These are phyloP conservation scores for Polyodon spathula DNA, from an alignment of 2,113 vertebrate genomes.

Conservation along the genomic window DNA sequence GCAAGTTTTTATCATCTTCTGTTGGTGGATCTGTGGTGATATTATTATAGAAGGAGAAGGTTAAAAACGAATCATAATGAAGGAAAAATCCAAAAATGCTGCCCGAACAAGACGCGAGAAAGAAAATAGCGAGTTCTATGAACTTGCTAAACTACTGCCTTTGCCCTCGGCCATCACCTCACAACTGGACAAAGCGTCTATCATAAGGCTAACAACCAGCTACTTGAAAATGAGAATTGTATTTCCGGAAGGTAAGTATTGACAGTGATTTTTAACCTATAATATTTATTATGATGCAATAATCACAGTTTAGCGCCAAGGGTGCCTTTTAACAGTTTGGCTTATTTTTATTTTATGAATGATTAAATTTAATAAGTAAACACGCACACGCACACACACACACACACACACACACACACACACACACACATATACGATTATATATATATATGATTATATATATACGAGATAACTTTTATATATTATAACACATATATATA, in stretches of 20 bases:
- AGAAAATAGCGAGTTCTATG: constrained; percentile 97
- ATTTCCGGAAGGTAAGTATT: constrained; percentile 85
- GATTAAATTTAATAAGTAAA: no score
- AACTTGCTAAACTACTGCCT: constrained; percentile 93
- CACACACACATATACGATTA: not conserved
- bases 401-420: not conserved
- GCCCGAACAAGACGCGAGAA: constrained; percentile 95
- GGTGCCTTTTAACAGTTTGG: no score
- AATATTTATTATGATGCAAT: not conserved
- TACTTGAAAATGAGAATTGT: constrained; percentile 96
- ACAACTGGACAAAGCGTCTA: constrained; percentile 96
- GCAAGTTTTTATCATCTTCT: not conserved
- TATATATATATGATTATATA: constrained; percentile 16
- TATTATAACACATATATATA: no score
- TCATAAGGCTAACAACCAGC: constrained; percentile 94
- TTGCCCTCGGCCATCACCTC: constrained; percentile 96
- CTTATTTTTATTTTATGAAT: no score
- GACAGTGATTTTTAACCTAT: not conserved
- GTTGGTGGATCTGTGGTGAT: constrained; percentile 17
- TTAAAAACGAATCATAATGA: constrained; percentile 56
- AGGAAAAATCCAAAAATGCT: constrained; percentile 98
- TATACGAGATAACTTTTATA: constrained; percentile 18
- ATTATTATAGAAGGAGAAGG: constrained; percentile 8
- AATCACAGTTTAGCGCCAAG: no score
- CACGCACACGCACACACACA: not conserved